These are phyloP conservation scores for Eueremaeus valkanovi DNA, from an alignment of 2,888 invertebrate genomes.

Conservation along the genomic window DNA sequence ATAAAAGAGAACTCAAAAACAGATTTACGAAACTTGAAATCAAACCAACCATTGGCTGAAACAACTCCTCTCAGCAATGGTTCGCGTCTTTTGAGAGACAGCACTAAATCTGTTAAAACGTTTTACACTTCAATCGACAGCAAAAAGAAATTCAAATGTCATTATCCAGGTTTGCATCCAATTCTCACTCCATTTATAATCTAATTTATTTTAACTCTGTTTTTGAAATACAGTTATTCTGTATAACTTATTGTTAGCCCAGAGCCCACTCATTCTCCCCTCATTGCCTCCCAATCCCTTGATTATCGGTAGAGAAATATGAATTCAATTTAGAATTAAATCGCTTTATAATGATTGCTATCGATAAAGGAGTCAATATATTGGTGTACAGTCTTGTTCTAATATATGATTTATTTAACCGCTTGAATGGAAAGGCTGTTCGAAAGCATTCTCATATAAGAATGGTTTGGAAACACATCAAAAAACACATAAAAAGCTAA, in stretches of 20 bases:
- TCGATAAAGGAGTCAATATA: neutral
- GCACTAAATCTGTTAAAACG: neutral
- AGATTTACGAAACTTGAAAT: neutral
- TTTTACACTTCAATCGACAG: neutral
- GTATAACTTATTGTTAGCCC: too few species aligned
- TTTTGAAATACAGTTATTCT: neutral
- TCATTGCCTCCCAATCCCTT: too few species aligned
- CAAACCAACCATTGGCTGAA: neutral
- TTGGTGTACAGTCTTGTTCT: too few species aligned
- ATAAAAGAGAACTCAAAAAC: neutral
- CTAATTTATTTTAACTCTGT: neutral
- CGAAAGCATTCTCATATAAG: neutral
- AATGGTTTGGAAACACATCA: neutral
- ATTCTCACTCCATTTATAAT: neutral
- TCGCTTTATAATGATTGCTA: too few species aligned
- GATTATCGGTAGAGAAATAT: too few species aligned
- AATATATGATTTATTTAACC: too few species aligned
- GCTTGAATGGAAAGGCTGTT: conserved; percentile 25
- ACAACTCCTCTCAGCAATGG: neutral
- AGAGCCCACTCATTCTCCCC: too few species aligned
- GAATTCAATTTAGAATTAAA: too few species aligned
- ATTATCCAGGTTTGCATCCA: neutral
- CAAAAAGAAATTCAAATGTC: conserved; percentile 6
- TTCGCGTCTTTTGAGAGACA: neutral
- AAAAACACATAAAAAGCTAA: neutral